Base-by-base conservation (phyloP, 2,113 vertebrate genomes). In the Todiramphus chloris region DNA sequence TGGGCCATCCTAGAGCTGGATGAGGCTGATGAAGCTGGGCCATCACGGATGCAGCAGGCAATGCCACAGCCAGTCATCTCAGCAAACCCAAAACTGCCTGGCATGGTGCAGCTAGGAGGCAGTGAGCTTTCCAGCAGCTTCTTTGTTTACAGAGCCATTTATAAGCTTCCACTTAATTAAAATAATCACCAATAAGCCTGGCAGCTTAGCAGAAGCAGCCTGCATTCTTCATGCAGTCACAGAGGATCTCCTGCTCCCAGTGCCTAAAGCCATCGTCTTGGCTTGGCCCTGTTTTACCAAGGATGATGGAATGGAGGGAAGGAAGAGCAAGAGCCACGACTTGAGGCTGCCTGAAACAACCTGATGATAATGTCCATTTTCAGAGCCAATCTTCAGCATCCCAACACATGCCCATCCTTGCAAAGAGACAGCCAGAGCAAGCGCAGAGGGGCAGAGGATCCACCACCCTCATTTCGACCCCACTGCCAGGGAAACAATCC, bases 1-100 rank as follows among this genome's bases (percentile, higher is more conserved):
- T 1, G 4, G 35, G 10, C 30, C 55, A 14, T 20, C 13, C 44
- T 11, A 7, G 23, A 31, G 39, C 31, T 0, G 0, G 53, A 35
- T 5, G 8, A 0, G 8, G 12, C 39, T 0, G 2, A 27, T 14
- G 48, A 21, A 41, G 56, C 46, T 62, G 62, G 27, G 23, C 27
- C 62, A 30, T 18, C 16, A 30, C 8, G 6, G 39, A 43, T 30
- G 62, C 19, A 27, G 62, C 39, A 66, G 41, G 19, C 30, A 28
- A 43, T 43, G 63, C 0, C 60, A 41, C 69, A 10, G 33, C 60
- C 2, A 3, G 19, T 31, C 69, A 24, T 59, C 48, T 17, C 28
- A 17, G 30, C 23, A 37, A 35, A 30, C 8, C 27, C 84, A 19
- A 3, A 44, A 39, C 48, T 11, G 51, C 23, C 63, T 21, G 5